Evolutionary conservation across 2,113 vertebrate species (phyloP), one percentile per base, ranked within the genome.

Genomic region (Tor tambroides): DNA sequence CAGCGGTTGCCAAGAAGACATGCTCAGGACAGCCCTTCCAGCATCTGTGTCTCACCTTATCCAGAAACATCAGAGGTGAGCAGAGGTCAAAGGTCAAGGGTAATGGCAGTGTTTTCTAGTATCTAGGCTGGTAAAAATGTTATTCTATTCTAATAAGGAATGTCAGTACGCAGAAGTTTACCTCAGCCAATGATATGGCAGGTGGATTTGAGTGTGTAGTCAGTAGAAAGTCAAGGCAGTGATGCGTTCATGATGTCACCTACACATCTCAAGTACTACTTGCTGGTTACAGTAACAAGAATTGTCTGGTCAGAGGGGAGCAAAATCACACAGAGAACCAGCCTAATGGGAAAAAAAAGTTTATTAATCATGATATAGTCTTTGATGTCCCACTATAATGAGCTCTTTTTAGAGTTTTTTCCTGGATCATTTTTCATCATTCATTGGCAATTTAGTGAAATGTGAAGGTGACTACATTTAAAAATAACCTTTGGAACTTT

Each of bases 1-100:
- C 97, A 98, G 93, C 91, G 97, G 87, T 93, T 97, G 77, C 97
- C 97, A 21, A 90, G 95, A 0, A 92, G 96, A 85, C 90, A 17
- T 0, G 89, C 94, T 1, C 89, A 93, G 4, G 92, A 91, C 4
- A 93, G 94, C 51, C 93, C 95, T 0, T 93, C 95, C 23, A 97
- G 96, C 88, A 94, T 98, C 91, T 92, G 91, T 0, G 90, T 97
- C 63, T 96, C 95, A 2, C 84, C 95, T 4, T 98, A 97, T 89
- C 97, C 97, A 0, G 94, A 95, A 15, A 87, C 91, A 0, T 75
- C 92, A 0, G 95, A 97, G 96, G 97, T 97, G 91, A 76, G 91
- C 14, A 43, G 32, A 4, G 7, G 21, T 19, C n/a, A 46, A n/a
- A 6, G 9, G 11, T 75, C 69, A 74, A 23, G 69, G 3, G n/a